Percentiles rank a stretch among this genome's conserved stretches.
These are phyloP conservation scores for Xestoiulus laeticollis DNA, from an alignment of 2,888 invertebrate species.

Conservation along the genomic window DNA sequence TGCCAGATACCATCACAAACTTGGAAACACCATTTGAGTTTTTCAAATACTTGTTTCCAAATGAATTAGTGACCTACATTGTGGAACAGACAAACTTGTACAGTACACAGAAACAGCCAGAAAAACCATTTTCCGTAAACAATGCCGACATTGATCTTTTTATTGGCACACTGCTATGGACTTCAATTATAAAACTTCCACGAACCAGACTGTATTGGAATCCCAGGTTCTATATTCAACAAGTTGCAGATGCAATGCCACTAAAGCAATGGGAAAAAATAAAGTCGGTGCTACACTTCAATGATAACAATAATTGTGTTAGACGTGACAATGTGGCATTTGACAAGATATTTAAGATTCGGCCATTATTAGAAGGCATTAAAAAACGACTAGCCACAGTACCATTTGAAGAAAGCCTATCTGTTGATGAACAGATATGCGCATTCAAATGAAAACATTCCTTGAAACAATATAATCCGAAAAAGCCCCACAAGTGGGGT, in stretches of 20 bases:
- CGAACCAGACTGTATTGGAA: background rate
- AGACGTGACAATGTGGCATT: background rate
- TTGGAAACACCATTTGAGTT: constrained; percentile 35
- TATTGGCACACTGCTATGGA: background rate
- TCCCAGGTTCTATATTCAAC: background rate
- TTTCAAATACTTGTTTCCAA: constrained; percentile 27
- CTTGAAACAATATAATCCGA: constrained; percentile 62
- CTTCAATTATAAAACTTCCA: background rate
- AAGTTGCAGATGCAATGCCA: constrained; percentile 18
- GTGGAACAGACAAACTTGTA: constrained; percentile 8
- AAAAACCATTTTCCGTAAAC: background rate
- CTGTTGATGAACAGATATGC: constrained; percentile 55
- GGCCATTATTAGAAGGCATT: constrained; percentile 51
- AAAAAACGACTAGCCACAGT: background rate
- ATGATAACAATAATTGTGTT: constrained; percentile 23
- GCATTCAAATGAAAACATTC: constrained; percentile 48
- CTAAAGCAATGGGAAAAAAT: constrained; percentile 38
- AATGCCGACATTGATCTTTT: background rate
- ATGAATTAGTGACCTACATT: background rate
- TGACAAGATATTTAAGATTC: constrained; percentile 53
- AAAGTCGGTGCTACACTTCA: constrained; percentile 19
- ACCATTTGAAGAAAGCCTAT: constrained; percentile 51
- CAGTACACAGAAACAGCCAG: background rate
- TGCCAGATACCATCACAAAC: background rate
- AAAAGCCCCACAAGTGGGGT: constrained; percentile 64